phyloP scores from a whole-genome alignment of 2,888 invertebrate genomes.

The Ptycholaimellus sp. region DNA sequence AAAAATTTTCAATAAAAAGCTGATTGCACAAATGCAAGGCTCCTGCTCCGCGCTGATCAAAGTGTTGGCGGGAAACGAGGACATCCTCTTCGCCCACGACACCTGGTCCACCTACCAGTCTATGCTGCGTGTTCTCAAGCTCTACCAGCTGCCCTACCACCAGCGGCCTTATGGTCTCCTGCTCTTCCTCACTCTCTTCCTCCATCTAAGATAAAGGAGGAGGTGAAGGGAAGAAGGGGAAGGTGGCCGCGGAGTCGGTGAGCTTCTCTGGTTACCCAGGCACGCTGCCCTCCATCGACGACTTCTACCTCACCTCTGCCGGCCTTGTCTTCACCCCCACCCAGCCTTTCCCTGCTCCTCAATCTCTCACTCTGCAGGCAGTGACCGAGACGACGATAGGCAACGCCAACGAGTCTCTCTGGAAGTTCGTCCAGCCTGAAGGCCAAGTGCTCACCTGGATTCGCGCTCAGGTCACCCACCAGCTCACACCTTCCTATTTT shows the following conservation, averaged over 20 bases:
- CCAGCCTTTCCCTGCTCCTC: too few species aligned
- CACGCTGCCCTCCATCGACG: constrained; percentile 18
- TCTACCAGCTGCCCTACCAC: constrained; percentile 56
- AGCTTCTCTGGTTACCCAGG: too few species aligned
- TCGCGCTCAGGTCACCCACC: constrained; percentile 53
- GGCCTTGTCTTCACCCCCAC: constrained; percentile 11
- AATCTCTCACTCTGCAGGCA: constrained; percentile 24
- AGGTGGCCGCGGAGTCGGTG: too few species aligned
- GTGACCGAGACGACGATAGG: constrained; percentile 52
- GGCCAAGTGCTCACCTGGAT: constrained; percentile 39
- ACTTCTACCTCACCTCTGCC: constrained; percentile 17
- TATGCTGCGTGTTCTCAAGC: constrained; percentile 60
- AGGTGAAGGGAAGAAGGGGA: too few species aligned
- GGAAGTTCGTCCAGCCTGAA: constrained; percentile 44
- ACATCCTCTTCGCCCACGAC: constrained; percentile 50
- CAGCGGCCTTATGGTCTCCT: too few species aligned
- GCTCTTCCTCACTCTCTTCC: too few species aligned
- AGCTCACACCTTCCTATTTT: too few species aligned
- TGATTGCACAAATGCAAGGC: constrained; percentile 3
- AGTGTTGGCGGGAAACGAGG: constrained; percentile 35
- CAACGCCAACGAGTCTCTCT: constrained; percentile 44
- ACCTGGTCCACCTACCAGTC: constrained; percentile 52
- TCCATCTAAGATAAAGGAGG: too few species aligned
- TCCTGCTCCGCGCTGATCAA: constrained; percentile 44
- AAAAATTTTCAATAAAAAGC: too few species aligned